phyloP scores from a whole-genome alignment of 2,888 invertebrate species.

The Tetheella fluctuosa region DNA sequence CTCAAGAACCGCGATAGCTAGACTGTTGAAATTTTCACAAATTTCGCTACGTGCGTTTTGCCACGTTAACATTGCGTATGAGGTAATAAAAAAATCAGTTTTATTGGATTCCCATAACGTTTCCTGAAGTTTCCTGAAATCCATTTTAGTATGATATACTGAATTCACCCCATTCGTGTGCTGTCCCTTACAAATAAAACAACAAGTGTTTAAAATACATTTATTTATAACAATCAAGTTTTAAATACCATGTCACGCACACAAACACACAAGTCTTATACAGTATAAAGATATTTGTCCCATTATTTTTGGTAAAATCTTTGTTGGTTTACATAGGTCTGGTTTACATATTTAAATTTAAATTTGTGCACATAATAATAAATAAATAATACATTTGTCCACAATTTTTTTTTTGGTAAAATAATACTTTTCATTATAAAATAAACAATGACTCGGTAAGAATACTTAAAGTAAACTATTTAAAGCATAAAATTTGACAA shows the following conservation, averaged over 20 bases:
- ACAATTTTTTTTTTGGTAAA: slow-evolving; percentile 41
- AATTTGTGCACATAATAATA: slow-evolving; percentile 38
- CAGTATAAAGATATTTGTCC: background rate
- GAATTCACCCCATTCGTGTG: no score
- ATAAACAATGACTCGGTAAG: slow-evolving; percentile 12
- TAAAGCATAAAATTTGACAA: background rate
- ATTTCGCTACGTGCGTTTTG: no score
- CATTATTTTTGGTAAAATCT: slow-evolving; percentile 20
- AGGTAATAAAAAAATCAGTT: no score
- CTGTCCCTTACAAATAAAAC: no score
- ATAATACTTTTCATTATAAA: slow-evolving; percentile 44
- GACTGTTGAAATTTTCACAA: no score
- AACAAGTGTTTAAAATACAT: background rate
- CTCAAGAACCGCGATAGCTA: no score
- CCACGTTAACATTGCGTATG: no score
- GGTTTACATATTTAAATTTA: background rate
- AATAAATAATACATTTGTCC: slow-evolving; percentile 23
- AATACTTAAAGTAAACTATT: background rate
- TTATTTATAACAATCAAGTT: background rate
- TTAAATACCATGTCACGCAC: slow-evolving; percentile 16
- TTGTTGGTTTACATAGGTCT: slow-evolving; percentile 14
- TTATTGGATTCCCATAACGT: no score
- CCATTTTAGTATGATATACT: no score
- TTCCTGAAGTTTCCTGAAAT: no score
- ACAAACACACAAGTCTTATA: slow-evolving; percentile 22